Evolutionary conservation across 2,113 vertebrate species (phyloP), one percentile per base, ranked within the genome.

Genomic region (Amia ocellicauda): DNA sequence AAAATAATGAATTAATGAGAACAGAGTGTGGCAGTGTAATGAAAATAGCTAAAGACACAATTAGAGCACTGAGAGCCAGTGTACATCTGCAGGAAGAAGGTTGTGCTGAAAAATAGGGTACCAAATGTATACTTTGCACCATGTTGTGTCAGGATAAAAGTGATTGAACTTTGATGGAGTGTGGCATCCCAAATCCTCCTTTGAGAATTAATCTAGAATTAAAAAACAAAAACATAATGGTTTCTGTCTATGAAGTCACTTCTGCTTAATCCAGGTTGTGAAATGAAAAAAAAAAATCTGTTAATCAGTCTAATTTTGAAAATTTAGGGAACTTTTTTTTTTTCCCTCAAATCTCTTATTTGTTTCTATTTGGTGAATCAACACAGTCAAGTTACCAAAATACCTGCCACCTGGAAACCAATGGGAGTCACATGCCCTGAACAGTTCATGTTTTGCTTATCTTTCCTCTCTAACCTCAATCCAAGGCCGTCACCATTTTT

Each of bases 41-140:
- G 63, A 53, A 64, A 72, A 76, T 60, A 71, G 63, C 63, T 76
- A 71, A 74, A 64, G 83, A 88, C 82, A 85, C 82, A 88, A 85
- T 82, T 76, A 73, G 82, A 84, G 73, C 83, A 79, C 63, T 16
- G 27, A 64, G 68, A 63, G 66, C 68, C 62, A 64, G 65, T 62
- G 69, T 63, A 62, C 62, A 66, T 65, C 19, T 40, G 28, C 16
- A 26, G 13, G 9, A n/a, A 36, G 54, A 19, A 62, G 69, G 59
- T 64, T 67, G 66, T 63, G 58, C 29, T 43, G 41, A 56, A 60
- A 64, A 29, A 70, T 31, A 50, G 23, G 75, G 69, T 74, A 70
- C 67, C 74, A 36, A n/a, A n/a, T n/a, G n/a, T n/a, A n/a, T n/a
- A n/a, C n/a, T n/a, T n/a, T n/a, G n/a, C n/a, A n/a, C n/a, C n/a